These are phyloP conservation scores for Charina bottae DNA, from an alignment of 2,113 vertebrate species.

Conservation along the genomic window DNA sequence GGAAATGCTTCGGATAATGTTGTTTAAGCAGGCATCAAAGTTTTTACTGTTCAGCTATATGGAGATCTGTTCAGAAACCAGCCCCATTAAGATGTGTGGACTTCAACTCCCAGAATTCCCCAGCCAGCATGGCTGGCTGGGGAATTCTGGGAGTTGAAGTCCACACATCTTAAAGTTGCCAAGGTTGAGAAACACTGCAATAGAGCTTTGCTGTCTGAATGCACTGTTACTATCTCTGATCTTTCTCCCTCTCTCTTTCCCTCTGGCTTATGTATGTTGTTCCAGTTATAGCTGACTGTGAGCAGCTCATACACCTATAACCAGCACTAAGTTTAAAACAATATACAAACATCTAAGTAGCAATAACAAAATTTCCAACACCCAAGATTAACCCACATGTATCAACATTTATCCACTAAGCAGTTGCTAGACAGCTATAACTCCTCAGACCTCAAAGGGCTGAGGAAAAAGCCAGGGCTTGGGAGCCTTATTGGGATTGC, in stretches of 20 bases:
- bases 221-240: neutral
- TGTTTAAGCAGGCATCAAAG: neutral
- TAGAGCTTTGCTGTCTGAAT: neutral
- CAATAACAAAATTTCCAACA: neutral
- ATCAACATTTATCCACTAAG: neutral
- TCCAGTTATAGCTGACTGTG: neutral
- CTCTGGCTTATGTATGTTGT: neutral
- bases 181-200: no score
- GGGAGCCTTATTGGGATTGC: neutral
- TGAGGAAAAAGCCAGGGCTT: neutral
- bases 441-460: neutral
- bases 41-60: neutral
- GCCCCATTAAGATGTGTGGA: no score
- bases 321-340: neutral
- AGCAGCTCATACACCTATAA: neutral
- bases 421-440: neutral
- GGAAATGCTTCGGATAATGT: neutral
- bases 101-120: no score
- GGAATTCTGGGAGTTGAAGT: no score
- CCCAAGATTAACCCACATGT: neutral
- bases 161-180: no score
- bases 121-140: no score
- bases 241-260: neutral
- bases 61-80: neutral
- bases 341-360: neutral